Conservation (phyloP, 2,797 vertebrate species). For the Lithobates sylvaticus region DNA sequence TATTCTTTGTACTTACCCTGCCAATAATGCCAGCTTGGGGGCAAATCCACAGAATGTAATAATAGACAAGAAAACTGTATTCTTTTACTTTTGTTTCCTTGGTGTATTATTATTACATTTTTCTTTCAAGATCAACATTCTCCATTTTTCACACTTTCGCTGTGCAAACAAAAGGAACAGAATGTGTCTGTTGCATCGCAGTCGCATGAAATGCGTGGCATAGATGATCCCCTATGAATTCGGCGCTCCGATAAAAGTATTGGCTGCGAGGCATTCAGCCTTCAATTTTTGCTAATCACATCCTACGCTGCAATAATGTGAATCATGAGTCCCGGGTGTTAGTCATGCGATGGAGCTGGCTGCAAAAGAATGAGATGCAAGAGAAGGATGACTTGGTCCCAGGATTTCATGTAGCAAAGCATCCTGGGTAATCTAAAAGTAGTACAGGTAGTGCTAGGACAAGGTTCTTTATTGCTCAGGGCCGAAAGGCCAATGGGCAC, state of each 20-base stretch:
- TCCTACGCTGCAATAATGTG: slow-evolving; percentile 32
- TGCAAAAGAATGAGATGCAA: background rate
- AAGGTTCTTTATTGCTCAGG: no score
- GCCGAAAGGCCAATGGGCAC: no score
- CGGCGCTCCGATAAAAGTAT: background rate
- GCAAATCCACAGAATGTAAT: background rate
- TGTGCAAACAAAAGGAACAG: background rate
- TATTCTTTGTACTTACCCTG: background rate
- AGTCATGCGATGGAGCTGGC: slow-evolving; percentile 16
- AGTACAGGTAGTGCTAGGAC: no score
- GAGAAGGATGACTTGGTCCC: no score
- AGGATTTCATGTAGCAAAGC: no score
- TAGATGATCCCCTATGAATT: no score
- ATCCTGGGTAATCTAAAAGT: no score
- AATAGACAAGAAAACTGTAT: background rate
- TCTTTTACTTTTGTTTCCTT: background rate
- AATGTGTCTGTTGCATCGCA: no score
- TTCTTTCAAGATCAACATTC: background rate
- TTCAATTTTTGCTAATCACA: slow-evolving; percentile 24
- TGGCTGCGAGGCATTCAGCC: background rate
- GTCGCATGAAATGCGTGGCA: no score
- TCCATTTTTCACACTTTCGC: background rate
- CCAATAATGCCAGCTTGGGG: background rate
- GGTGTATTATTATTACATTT: background rate
- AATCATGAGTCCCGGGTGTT: slow-evolving; percentile 16